Evolutionary conservation across 2,113 vertebrate genomes (phyloP).

Genomic region (Sinocyclocheilus rhinocerous): DNA sequence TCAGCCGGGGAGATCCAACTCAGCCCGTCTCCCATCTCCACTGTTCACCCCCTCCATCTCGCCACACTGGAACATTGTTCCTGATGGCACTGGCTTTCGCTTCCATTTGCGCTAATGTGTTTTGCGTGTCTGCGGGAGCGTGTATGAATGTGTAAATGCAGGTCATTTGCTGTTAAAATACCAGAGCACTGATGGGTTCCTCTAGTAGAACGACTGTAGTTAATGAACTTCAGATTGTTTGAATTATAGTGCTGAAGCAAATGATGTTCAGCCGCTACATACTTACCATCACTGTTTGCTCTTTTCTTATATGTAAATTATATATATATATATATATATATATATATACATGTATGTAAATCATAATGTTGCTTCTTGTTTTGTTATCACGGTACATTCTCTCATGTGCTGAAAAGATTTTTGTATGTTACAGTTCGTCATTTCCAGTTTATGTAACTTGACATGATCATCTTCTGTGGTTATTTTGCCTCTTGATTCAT

Average conservation of each 20-base stretch:
- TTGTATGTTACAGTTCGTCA: constrained; percentile 29
- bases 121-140: constrained; percentile 35
- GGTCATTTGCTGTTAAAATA: constrained; percentile 51
- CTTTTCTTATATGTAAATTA: constrained; percentile 44
- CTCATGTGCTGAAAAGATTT: constrained; percentile 59
- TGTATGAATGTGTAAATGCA: constrained; percentile 53
- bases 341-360: no score
- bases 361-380: constrained; percentile 36
- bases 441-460: constrained; percentile 16
- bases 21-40: constrained; percentile 58
- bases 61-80: constrained; percentile 64
- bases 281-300: not conserved
- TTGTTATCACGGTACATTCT: constrained; percentile 70
- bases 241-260: not conserved
- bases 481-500: constrained; percentile 42
- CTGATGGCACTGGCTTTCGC: constrained; percentile 68
- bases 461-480: constrained; percentile 1
- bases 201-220: constrained; percentile 14
- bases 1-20: constrained; percentile 60
- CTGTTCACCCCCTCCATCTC: constrained; percentile 51
- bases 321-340: no score
- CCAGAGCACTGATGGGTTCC: constrained; percentile 44
- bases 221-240: not conserved
- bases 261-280: not conserved
- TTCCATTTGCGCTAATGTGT: constrained; percentile 59